Conservation (phyloP, 2,113 vertebrate species). For the Ahaetulla prasina region DNA sequence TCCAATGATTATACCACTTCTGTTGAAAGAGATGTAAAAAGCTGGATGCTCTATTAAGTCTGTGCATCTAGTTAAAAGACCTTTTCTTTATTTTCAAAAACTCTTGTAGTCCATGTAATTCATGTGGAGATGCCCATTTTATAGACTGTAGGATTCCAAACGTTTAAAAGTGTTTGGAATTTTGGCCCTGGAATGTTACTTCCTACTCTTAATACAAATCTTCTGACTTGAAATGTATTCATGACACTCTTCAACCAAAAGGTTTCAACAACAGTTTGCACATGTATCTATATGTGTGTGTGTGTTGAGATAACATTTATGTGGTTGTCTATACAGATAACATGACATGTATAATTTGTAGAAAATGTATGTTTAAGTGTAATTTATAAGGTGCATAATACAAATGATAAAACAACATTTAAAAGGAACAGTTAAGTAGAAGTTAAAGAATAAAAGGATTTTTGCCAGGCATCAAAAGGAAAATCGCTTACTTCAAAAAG, state of each 20-base stretch:
- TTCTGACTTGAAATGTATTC: neutral
- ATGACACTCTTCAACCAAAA: neutral
- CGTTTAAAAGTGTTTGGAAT: neutral
- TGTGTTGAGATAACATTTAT: neutral
- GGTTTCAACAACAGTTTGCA: neutral
- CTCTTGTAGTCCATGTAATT: neutral
- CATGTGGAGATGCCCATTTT: neutral
- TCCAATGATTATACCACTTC: neutral
- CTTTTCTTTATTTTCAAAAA: neutral
- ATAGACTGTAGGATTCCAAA: neutral
- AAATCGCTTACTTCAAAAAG: neutral
- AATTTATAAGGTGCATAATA: neutral
- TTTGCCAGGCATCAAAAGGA: neutral
- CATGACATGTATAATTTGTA: neutral
- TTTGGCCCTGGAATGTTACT: neutral
- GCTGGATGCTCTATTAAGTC: neutral
- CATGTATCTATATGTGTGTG: neutral
- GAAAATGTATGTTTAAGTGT: neutral
- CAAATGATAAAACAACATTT: neutral
- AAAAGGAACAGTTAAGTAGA: neutral
- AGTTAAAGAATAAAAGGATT: neutral
- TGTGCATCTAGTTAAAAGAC: neutral
- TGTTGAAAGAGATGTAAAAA: neutral
- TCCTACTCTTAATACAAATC: neutral
- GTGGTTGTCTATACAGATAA: neutral